Conservation (phyloP, 2,797 vertebrate genomes). For the Falco berigora region DNA sequence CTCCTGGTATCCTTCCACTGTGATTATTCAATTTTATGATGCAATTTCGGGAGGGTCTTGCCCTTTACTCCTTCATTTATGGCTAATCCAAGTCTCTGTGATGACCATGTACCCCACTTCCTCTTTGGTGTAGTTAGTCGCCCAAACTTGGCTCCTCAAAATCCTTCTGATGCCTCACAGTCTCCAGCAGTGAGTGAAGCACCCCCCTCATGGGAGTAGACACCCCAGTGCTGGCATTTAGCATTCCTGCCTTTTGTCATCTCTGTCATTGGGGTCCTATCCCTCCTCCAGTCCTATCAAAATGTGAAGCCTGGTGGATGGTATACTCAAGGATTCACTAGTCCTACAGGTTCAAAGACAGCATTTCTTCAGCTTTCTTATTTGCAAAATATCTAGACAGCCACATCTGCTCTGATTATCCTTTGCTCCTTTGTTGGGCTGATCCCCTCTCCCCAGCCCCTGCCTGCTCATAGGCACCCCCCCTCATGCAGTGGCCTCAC, state of each 20-base stretch:
- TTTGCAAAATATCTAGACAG: not conserved
- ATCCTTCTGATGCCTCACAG: not conserved
- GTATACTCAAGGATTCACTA: not conserved
- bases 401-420: not conserved
- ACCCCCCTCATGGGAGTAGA: accelerated
- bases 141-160: not conserved
- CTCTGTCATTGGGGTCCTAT: not conserved
- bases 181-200: not conserved
- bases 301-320: not conserved
- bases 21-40: not conserved
- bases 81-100: not conserved
- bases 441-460: not conserved
- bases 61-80: not conserved
- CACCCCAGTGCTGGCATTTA: accelerated
- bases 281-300: not conserved
- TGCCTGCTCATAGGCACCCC: not conserved
- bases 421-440: not conserved
- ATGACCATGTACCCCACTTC: not conserved
- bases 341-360: not conserved
- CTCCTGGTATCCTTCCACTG: not conserved
- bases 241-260: not conserved
- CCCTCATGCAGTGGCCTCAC: not conserved
- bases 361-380: not conserved
- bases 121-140: not conserved
- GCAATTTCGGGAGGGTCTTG: not conserved